Conservation (phyloP, 92 coral and sea anemone genomes). For the Blastomussa wellsi region DNA sequence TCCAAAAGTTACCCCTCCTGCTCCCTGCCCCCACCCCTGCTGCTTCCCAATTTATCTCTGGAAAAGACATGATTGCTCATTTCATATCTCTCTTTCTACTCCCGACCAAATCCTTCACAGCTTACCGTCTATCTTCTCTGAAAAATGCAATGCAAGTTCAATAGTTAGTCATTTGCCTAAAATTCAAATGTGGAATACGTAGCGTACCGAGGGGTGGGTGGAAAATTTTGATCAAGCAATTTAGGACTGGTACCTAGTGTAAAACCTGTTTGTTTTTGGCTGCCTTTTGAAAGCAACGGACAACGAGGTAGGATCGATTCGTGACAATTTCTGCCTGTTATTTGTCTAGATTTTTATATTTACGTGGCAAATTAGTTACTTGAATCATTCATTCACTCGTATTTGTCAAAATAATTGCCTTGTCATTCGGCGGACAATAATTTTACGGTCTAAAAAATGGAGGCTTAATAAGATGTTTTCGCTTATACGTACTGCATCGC, state of each 20-base stretch:
- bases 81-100: too few relatives aligned
- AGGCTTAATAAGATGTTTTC: not conserved
- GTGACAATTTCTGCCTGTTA: not conserved
- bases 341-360: not conserved
- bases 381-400: not conserved
- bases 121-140: not conserved
- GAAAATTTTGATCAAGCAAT: not conserved
- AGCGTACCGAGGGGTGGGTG: not conserved
- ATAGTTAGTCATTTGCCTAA: too few relatives aligned
- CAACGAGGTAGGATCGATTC: constrained; percentile 15
- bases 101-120: too few relatives aligned
- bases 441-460: not conserved
- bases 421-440: not conserved
- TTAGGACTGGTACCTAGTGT: constrained; percentile 24
- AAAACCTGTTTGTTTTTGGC: constrained; percentile 41
- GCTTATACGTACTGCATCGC: not conserved
- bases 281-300: constrained; percentile 48
- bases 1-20: too few relatives aligned
- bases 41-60: too few relatives aligned
- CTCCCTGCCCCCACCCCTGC: too few relatives aligned
- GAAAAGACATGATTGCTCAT: too few relatives aligned
- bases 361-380: not conserved
- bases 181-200: too few relatives aligned
- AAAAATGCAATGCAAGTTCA: not conserved
- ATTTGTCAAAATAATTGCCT: not conserved